Base-by-base conservation (phyloP, 2,888 invertebrate species). In the Rhyacophila evoluta region DNA sequence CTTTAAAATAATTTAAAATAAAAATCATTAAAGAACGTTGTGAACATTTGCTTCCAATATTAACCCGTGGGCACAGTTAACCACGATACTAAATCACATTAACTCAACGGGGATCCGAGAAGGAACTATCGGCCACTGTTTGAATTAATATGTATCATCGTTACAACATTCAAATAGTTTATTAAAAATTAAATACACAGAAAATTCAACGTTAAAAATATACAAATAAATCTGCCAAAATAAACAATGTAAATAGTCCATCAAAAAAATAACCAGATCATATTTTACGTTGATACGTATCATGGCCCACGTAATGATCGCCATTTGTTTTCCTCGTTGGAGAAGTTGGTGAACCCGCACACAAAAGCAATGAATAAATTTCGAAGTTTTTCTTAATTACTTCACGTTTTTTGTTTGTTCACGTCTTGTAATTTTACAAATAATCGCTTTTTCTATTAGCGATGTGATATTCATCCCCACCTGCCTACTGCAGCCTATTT, bases 341-440 rank as follows among this genome's bases (percentile, higher is more conserved):
- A 33, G 39, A 73, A 71, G 37, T 71, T 37, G 37, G 37, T 71
- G 15, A 71, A 71, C 55, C 71, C 41, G 69, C 36, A 25, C 33
- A 67, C 72, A 77, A 72, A 80, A 80, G 70, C 77, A 68, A 72
- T 80, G 80, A 80, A 80, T 80, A 80, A 77, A 80, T 80, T 80
- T 55, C 71, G 37, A 25, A 39, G 39, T 27, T 55, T 36, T 19
- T 29, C 33, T 37, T 74, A 77, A 77, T 77, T 79, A 73, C 37
- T 25, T 41, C n/a, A 55, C 37, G 73, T 29, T 72, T 29, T n/a
- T 38, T 76, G 72, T 81, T 81, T 81, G 77, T 79, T 79, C 79
- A 29, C 75, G 77, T 77, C 75, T 81, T 72, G 73, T 78, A 79
- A 79, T 41, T 72, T 67, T 33, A 75, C 69, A 75, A 79, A 81